A percentile compares a stretch with the other conserved stretches of the same genome.
Evolutionary conservation across 2,113 vertebrate genomes (phyloP).

Genomic region (Thymallus thymallus): DNA sequence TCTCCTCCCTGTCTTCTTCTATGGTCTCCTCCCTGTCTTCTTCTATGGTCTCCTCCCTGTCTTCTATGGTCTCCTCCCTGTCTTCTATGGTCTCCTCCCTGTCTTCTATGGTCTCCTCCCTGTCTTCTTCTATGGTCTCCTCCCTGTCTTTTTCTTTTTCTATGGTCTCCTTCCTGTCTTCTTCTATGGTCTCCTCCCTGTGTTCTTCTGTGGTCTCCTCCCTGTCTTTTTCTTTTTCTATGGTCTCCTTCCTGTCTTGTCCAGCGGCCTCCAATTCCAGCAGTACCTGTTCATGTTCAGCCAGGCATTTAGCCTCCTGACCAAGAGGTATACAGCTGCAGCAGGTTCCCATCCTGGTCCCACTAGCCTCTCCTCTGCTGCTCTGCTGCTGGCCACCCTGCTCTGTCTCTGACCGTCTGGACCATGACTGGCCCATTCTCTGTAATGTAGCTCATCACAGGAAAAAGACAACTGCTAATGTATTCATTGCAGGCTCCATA

Average conservation of each 20-base stretch:
- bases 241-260: slow-evolving; percentile 50
- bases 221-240: not conserved
- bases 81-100: slow-evolving; percentile 35
- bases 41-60: too few relatives aligned
- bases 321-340: slow-evolving; percentile 61
- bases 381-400: slow-evolving; percentile 31
- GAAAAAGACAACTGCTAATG: slow-evolving; percentile 44
- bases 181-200: too few relatives aligned
- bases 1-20: slow-evolving; percentile 35
- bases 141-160: too few relatives aligned
- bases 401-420: slow-evolving; percentile 31
- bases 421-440: slow-evolving; percentile 53
- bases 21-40: too few relatives aligned
- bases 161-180: too few relatives aligned
- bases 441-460: slow-evolving; percentile 47
- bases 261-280: slow-evolving; percentile 46
- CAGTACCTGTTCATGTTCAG: slow-evolving; percentile 35
- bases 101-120: slow-evolving; percentile 36
- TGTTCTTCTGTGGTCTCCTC: not conserved
- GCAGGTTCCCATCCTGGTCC: slow-evolving; percentile 65
- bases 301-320: slow-evolving; percentile 22
- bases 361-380: slow-evolving; percentile 43
- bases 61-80: not conserved
- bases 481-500: slow-evolving; percentile 36
- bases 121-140: too few relatives aligned